phyloP scores from a whole-genome alignment of 2,888 invertebrate genomes.

The Melanostoma scalare region DNA sequence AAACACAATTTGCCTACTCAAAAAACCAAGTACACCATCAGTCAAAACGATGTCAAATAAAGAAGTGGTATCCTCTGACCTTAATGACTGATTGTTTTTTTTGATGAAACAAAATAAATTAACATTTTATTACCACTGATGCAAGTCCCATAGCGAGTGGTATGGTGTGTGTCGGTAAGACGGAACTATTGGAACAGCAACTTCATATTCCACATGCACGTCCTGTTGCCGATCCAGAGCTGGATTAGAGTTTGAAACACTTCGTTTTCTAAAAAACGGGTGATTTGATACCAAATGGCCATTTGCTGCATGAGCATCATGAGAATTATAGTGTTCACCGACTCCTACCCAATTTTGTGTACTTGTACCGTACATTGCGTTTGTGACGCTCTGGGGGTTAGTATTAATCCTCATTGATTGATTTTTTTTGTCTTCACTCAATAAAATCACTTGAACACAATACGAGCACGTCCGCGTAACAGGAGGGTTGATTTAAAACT shows the following conservation, averaged over 20 bases:
- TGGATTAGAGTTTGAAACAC: slow-evolving; percentile 80
- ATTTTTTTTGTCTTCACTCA: slow-evolving; percentile 18
- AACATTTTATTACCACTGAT: slow-evolving; percentile 80
- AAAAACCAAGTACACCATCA: too few relatives aligned
- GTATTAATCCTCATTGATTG: slow-evolving; percentile 67
- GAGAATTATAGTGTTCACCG: slow-evolving; percentile 64
- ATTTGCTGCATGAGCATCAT: slow-evolving; percentile 40
- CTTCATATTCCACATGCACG: slow-evolving; percentile 81
- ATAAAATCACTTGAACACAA: slow-evolving; percentile 34
- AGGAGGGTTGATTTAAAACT: slow-evolving; percentile 79
- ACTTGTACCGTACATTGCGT: slow-evolving; percentile 79
- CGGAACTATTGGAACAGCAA: slow-evolving; percentile 81
- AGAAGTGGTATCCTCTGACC: too few relatives aligned
- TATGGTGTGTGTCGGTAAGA: slow-evolving; percentile 82
- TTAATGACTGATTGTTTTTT: too few relatives aligned
- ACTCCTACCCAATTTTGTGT: slow-evolving; percentile 80
- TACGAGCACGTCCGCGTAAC: slow-evolving; percentile 74
- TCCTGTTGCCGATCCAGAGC: slow-evolving; percentile 79
- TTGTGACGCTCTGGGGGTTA: slow-evolving; percentile 42
- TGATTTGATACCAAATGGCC: slow-evolving; percentile 48
- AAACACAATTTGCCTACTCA: too few relatives aligned
- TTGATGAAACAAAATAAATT: neutral
- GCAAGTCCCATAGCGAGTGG: slow-evolving; percentile 82
- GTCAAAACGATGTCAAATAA: too few relatives aligned
- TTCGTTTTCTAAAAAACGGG: slow-evolving; percentile 78